Evolutionary conservation across 2,888 invertebrate species (phyloP), one percentile per base, ranked within the genome.

Genomic region (Leptinotarsa rubiginosa): DNA sequence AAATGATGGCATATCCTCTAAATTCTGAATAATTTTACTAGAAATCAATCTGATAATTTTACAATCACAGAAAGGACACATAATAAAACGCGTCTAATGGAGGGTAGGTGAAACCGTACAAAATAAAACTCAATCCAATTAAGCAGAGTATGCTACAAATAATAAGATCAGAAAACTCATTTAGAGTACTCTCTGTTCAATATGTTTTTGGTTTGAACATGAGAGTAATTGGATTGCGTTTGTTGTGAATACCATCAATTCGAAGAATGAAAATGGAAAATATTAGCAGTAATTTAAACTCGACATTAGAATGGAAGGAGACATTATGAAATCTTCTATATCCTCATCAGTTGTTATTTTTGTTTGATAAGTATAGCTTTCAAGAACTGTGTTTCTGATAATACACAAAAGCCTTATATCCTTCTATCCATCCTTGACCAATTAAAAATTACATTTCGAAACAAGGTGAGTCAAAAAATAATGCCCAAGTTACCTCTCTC

Each of bases 51-150:
- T 62, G 62, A 31, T 41, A 41, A 62, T 62, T 16, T 31, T n/a
- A 41, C 25, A n/a, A 62, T 31, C 62, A 31, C 62, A n/a, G 31
- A 41, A 41, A 41, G 5, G 31, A 62, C 62, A 41, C 67, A 31
- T 50, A 62, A 62, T 52, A 25, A 20, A 67, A 49, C 25, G 22
- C 3, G 41, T 41, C 25, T 52, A 68, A 68, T 72, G 67, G 74
- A 77, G 74, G 72, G 73, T 74, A 77, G 72, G 49, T 70, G 80
- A 80, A 80, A 75, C 80, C 80, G 65, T 80, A 79, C 69, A 77
- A 78, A 77, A 22, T 71, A 49, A 64, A 72, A 72, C 68, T 69
- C 76, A 78, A 81, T 80, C 81, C 76, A 72, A 76, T 81, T 81
- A 81, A 71, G 31, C 65, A 67, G 70, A 67, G 75, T 73, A 75